Base-by-base conservation (phyloP, 2,888 invertebrate species). In the Alentia gelatinosa region DNA sequence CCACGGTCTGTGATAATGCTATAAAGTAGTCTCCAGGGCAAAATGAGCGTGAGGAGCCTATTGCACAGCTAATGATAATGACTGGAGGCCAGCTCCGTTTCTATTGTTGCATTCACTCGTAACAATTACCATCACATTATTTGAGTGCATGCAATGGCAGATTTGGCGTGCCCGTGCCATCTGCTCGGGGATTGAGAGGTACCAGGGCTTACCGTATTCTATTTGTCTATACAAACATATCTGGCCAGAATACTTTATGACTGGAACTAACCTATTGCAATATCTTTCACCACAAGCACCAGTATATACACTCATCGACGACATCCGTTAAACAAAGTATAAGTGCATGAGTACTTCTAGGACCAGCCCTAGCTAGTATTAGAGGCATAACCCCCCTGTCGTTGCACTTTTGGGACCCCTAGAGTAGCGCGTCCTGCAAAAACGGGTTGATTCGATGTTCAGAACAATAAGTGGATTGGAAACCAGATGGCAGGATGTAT, bases 131-230 rank as follows among this genome's bases (percentile, higher is more conserved):
- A 74, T 30, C n/a, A 56, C 19, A n/a, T 19, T 74, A 74, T 74
- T 74, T 74, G 26, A 74, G 74, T 33, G n/a, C 74, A 74, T 74
- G 74, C 74, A 33, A 74, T 19, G 74, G 33, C 74, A 74, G 74
- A 74, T 74, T 74, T 74, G 74, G 12, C 74, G 19, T 74, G 30
- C 12, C 74, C 4, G 12, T 74, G 74, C 74, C 74, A 74, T 74
- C 74, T 74, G 74, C 74, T 74, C 74, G 1, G 19, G 12, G 3
- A 56, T 56, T 56, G n/a, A n/a, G n/a, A n/a, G n/a, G n/a, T n/a
- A n/a, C n/a, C n/a, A n/a, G n/a, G n/a, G n/a, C n/a, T n/a, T n/a
- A n/a, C n/a, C n/a, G n/a, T n/a, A n/a, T n/a, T n/a, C n/a, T n/a
- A n/a, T n/a, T n/a, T n/a, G n/a, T n/a, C n/a, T n/a, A n/a, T n/a